Conservation (phyloP, 2,113 vertebrate species). For the Lipophrys pholis region DNA sequence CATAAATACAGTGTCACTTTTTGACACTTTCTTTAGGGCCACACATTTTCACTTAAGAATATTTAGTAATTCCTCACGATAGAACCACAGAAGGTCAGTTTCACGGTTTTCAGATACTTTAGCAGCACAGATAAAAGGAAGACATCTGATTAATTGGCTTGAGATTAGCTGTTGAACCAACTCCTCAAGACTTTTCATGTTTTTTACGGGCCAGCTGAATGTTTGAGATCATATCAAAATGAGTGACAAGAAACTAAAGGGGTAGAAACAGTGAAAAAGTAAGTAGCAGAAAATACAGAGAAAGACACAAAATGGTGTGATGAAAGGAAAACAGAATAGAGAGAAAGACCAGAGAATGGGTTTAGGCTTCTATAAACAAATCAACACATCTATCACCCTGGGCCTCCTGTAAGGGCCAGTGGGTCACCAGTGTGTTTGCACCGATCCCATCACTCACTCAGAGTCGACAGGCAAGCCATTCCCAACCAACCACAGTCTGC, state of each 20-base stretch:
- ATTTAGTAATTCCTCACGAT: not conserved
- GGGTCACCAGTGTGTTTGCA: conserved; percentile 84
- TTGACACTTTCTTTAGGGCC: no score
- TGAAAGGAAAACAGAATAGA: conserved; percentile 35
- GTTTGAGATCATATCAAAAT: conserved; percentile 31
- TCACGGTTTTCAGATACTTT: conserved; percentile 12
- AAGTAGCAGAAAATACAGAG: conserved; percentile 24
- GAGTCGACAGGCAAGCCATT: conserved; percentile 76
- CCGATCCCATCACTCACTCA: conserved; percentile 83
- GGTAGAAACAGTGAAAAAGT: not conserved
- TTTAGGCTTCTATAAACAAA: conserved; percentile 80
- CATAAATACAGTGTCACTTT: no score
- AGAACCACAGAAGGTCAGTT: conserved; percentile 1
- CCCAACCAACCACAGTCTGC: conserved; percentile 78
- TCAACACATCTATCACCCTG: conserved; percentile 83
- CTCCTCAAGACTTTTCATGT: conserved; percentile 36
- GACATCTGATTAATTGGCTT: conserved; percentile 15
- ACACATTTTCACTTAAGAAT: not conserved
- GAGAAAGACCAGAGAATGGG: conserved; percentile 60
- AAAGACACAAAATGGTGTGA: conserved; percentile 45
- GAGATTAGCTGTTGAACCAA: conserved; percentile 30
- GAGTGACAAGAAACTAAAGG: not conserved
- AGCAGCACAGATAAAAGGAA: conserved; percentile 1
- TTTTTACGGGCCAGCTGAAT: conserved; percentile 1
- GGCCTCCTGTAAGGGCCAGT: conserved; percentile 80